phyloP scores from a whole-genome alignment of 2,888 invertebrate genomes.

The Griposia aprilina region DNA sequence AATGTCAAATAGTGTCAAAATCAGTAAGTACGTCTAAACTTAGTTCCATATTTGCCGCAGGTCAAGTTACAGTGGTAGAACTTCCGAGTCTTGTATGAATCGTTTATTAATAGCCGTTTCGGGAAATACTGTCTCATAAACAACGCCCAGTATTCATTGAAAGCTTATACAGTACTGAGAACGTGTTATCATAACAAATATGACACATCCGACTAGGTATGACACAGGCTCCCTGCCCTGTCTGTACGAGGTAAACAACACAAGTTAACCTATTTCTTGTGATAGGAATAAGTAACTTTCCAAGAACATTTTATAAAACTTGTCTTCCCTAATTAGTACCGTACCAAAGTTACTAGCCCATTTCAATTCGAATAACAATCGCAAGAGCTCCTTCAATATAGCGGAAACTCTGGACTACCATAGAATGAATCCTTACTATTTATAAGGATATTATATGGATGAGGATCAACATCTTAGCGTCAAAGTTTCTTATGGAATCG shows the following conservation, averaged over 20 bases:
- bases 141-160: slow-evolving; percentile 57
- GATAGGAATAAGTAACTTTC: neutral
- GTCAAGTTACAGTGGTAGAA: slow-evolving; percentile 24
- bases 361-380: neutral
- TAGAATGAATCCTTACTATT: neutral
- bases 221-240: slow-evolving; percentile 7
- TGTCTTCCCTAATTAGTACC: neutral
- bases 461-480: neutral
- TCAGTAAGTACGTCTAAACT: neutral
- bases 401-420: neutral
- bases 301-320: neutral
- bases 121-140: slow-evolving; percentile 53
- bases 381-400: neutral
- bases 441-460: neutral
- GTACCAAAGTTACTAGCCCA: neutral
- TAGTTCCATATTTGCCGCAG: slow-evolving; percentile 5
- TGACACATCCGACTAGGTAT: slow-evolving; percentile 56
- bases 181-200: slow-evolving; percentile 57
- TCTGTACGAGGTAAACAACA: neutral
- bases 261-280: slow-evolving; percentile 1
- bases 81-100: slow-evolving; percentile 25
- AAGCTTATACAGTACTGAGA: slow-evolving; percentile 52
- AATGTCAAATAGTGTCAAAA: slow-evolving; percentile 26
- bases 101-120: slow-evolving; percentile 50
- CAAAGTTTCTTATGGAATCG: neutral